Percentiles rank a stretch among this genome's conserved stretches.
Conservation (phyloP, 2,113 vertebrate genomes). For the Pica pica region DNA sequence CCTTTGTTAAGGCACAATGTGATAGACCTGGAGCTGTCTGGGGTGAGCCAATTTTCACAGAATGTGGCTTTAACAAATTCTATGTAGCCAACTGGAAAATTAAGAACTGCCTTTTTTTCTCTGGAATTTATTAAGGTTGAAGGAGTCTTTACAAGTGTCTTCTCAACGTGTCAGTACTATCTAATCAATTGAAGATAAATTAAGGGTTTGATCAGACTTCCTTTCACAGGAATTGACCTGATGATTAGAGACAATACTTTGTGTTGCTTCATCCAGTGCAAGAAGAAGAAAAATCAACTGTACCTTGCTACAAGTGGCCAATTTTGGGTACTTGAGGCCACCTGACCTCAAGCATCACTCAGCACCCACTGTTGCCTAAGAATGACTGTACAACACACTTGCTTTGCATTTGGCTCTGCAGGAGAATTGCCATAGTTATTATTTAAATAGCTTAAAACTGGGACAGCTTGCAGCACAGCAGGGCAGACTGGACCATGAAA, state of each 20-base stretch:
- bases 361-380: not conserved
- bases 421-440: not conserved
- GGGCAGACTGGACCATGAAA: not conserved
- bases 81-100: slow-evolving; percentile 60
- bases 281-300: not conserved
- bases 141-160: slow-evolving; percentile 11
- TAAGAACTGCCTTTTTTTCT: slow-evolving; percentile 21
- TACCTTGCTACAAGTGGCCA: not conserved
- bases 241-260: not conserved
- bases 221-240: not conserved
- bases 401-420: not conserved
- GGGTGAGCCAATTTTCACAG: slow-evolving; percentile 22
- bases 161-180: not conserved
- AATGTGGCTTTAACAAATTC: slow-evolving; percentile 44
- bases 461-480: not conserved
- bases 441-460: not conserved
- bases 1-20: not conserved
- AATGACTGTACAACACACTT: not conserved
- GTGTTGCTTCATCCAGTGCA: not conserved
- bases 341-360: not conserved
- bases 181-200: slow-evolving; percentile 32
- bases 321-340: not conserved
- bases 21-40: not conserved
- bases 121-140: slow-evolving; percentile 40
- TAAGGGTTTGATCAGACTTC: not conserved